Evolutionary conservation across 2,888 invertebrate genomes (phyloP).

Genomic region (Drosophila nigricruria): DNA sequence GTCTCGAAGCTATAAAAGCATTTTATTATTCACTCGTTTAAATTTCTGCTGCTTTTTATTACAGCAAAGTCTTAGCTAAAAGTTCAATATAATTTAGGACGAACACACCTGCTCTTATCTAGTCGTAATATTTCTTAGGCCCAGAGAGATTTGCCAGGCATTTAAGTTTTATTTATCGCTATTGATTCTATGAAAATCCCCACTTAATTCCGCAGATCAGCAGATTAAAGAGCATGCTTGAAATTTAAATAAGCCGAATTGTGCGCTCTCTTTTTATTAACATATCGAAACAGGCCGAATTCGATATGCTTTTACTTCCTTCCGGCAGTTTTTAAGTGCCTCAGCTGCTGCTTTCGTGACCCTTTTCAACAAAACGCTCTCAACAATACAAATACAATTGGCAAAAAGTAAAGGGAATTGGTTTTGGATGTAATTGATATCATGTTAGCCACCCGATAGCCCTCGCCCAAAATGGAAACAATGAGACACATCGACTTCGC

Average conservation of each 20-base stretch:
- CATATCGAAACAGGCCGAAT: constrained; percentile 33
- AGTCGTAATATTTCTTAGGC: not conserved
- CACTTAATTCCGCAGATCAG: not conserved
- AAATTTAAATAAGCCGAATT: constrained; percentile 9
- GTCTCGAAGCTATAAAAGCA: not conserved
- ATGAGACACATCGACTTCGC: constrained; percentile 14
- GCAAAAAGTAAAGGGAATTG: constrained; percentile 57
- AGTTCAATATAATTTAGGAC: no score
- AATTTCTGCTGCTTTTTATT: not conserved
- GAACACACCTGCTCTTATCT: not conserved
- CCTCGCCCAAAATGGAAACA: constrained; percentile 26
- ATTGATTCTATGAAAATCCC: not conserved
- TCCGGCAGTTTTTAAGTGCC: constrained; percentile 43
- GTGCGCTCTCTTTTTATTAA: constrained; percentile 28
- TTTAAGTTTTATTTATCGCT: constrained; percentile 3
- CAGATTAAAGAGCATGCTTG: not conserved
- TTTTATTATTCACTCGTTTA: not conserved
- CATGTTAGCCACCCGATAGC: constrained; percentile 46
- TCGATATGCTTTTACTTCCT: constrained; percentile 37
- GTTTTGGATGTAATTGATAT: constrained; percentile 74
- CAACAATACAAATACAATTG: constrained; percentile 50
- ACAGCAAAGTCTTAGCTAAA: not conserved
- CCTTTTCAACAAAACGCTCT: constrained; percentile 46
- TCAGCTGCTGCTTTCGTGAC: constrained; percentile 35
- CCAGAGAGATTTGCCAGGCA: not conserved